These are phyloP conservation scores for Aethina tumida DNA, from an alignment of 1,140 invertebrate species.

Conservation along the genomic window DNA sequence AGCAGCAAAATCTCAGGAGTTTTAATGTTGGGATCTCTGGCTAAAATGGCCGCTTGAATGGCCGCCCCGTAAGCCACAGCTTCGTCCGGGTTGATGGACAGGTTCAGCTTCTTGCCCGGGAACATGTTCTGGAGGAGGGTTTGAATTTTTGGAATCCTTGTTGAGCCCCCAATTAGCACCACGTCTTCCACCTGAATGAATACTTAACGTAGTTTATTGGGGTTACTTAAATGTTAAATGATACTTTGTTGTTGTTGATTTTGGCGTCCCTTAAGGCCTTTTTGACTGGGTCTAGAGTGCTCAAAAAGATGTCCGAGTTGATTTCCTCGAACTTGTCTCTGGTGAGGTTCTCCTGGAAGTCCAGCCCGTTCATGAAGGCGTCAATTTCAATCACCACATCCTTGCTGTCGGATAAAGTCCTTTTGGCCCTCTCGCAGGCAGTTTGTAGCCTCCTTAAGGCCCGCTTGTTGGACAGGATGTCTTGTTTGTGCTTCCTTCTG, in stretches of 20 bases:
- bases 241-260: slow-evolving; percentile 41
- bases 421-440: slow-evolving; percentile 69
- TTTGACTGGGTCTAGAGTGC: slow-evolving; percentile 46
- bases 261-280: slow-evolving; percentile 56
- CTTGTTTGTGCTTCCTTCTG: slow-evolving; percentile 36
- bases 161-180: slow-evolving; percentile 50
- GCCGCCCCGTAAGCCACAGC: slow-evolving; percentile 69
- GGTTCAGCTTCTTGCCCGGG: slow-evolving; percentile 50
- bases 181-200: slow-evolving; percentile 41
- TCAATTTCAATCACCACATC: slow-evolving; percentile 64
- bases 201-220: background rate
- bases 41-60: slow-evolving; percentile 61
- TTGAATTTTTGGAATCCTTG: slow-evolving; percentile 52
- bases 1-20: slow-evolving; percentile 42
- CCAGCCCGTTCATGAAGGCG: slow-evolving; percentile 57
- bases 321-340: slow-evolving; percentile 62
- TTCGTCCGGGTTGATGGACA: slow-evolving; percentile 64
- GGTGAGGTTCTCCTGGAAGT: slow-evolving; percentile 63
- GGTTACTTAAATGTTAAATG: slow-evolving; percentile 2
- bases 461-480: slow-evolving; percentile 30
- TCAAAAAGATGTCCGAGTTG: slow-evolving; percentile 49
- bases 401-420: slow-evolving; percentile 64
- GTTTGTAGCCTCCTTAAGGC: slow-evolving; percentile 41
- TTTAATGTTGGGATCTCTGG: too few relatives aligned
- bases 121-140: slow-evolving; percentile 50